These are phyloP conservation scores for Ciconia maguari DNA, from an alignment of 2,113 vertebrate genomes.

Conservation along the genomic window DNA sequence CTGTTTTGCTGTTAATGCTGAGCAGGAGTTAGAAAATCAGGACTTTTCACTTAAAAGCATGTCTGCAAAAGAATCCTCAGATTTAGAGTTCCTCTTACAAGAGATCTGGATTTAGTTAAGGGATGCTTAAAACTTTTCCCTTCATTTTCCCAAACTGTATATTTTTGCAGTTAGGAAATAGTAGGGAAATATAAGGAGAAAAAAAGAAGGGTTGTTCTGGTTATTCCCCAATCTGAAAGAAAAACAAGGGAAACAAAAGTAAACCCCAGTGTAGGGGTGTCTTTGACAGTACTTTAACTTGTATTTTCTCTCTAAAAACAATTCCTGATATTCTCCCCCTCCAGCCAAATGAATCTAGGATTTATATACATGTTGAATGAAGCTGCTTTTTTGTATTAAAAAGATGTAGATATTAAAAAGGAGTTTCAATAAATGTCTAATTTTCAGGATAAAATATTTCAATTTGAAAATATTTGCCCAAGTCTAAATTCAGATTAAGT, in stretches of 20 bases:
- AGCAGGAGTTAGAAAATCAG: background rate
- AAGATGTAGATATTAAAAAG: background rate
- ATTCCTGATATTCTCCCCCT: background rate
- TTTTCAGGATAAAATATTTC: background rate
- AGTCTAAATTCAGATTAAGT: background rate
- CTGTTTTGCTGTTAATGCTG: background rate
- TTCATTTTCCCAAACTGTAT: background rate
- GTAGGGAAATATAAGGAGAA: background rate
- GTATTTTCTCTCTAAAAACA: background rate
- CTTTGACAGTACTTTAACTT: background rate
- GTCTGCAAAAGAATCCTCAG: background rate
- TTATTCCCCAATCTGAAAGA: background rate
- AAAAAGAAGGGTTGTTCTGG: background rate
- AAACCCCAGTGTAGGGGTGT: background rate
- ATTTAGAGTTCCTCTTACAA: background rate
- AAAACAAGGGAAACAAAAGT: background rate
- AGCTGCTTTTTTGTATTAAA: background rate
- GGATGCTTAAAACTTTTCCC: background rate
- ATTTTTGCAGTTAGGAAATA: background rate
- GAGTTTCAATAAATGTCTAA: background rate
- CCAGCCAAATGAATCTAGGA: background rate
- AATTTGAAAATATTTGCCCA: background rate
- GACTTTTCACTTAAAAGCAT: background rate
- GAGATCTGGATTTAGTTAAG: background rate
- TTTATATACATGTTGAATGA: background rate